A percentile compares a stretch with the other conserved stretches of the same genome.
These are phyloP conservation scores for Luperina nickerlii DNA, from an alignment of 2,888 invertebrate species.

Conservation along the genomic window DNA sequence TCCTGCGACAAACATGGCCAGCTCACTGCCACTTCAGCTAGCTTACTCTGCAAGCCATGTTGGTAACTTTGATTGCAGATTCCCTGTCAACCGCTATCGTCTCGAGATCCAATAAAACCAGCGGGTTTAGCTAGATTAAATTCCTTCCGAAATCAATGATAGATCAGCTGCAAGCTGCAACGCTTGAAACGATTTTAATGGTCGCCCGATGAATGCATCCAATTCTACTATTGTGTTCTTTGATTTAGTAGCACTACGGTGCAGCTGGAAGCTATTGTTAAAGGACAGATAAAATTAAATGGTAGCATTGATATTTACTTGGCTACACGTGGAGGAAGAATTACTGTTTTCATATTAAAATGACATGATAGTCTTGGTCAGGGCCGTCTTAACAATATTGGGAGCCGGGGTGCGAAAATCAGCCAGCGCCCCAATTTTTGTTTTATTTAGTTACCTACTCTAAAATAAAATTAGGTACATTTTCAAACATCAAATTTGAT, in stretches of 20 bases:
- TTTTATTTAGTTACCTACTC: too few relatives aligned
- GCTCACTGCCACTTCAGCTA: background rate
- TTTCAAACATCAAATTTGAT: too few relatives aligned
- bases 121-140: background rate
- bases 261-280: constrained; percentile 35
- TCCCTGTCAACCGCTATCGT: background rate
- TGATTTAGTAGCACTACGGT: constrained; percentile 38
- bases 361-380: background rate
- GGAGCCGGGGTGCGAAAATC: too few relatives aligned
- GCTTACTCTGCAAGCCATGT: background rate
- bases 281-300: constrained; percentile 12
- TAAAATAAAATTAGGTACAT: too few relatives aligned
- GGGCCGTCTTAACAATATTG: too few relatives aligned
- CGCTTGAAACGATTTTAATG: constrained; percentile 6
- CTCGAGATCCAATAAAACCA: background rate
- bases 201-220: constrained; percentile 29
- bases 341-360: constrained; percentile 19
- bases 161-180: constrained; percentile 4
- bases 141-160: constrained; percentile 8
- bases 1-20: too few relatives aligned
- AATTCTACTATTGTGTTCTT: constrained; percentile 45
- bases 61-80: background rate
- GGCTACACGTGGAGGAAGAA: background rate
- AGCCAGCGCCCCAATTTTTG: too few relatives aligned
- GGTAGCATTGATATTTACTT: constrained; percentile 2